Percentiles rank a stretch among this genome's conserved stretches.
Conservation (phyloP, 2,113 vertebrate species). For the Coptodon bakossiorum region DNA sequence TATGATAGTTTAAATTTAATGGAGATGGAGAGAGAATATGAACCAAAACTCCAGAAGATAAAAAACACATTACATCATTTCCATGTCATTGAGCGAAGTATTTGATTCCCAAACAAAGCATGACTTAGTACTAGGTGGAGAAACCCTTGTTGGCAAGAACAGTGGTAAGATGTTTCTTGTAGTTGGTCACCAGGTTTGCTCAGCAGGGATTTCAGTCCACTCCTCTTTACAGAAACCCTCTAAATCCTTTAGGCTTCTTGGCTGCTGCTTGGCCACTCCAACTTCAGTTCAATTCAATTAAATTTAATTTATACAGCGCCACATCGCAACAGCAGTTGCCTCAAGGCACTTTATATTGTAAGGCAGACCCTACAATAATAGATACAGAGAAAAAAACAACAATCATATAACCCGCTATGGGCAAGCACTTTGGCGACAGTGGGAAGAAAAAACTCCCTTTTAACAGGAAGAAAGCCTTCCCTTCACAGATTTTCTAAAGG, state of each 20-base stretch:
- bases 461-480: not conserved
- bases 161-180: not conserved
- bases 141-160: not conserved
- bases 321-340: accelerated
- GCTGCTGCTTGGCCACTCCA: not conserved
- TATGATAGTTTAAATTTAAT: not conserved
- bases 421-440: not conserved
- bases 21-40: not conserved
- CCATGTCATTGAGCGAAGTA: not conserved
- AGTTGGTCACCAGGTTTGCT: not conserved
- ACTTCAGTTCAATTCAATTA: accelerated
- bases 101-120: not conserved
- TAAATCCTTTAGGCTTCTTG: not conserved
- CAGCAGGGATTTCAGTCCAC: not conserved
- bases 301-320: accelerated
- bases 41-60: not conserved
- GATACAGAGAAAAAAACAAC: not conserved
- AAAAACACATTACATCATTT: not conserved
- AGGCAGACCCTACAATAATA: not conserved
- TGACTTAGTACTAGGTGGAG: not conserved
- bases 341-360: not conserved
- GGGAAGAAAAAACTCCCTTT: not conserved
- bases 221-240: not conserved
- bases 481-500: not conserved
- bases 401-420: accelerated